Evolutionary conservation across 2,797 vertebrate species (phyloP).

Genomic region (Vultur gryphus): DNA sequence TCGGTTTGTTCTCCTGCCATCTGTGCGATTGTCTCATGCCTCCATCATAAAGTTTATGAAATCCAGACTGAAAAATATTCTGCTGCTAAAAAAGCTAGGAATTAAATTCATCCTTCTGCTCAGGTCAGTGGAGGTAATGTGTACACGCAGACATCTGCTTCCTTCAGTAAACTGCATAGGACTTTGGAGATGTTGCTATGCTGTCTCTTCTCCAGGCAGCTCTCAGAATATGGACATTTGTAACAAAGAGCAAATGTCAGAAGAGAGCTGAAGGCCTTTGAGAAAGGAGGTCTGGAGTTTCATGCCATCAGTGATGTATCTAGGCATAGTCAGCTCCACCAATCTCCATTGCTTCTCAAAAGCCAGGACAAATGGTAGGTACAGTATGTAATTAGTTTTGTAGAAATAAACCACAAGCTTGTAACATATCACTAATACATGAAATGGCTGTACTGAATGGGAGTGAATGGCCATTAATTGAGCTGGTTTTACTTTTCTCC

Average conservation of each 20-base stretch:
- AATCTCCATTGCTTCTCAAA: background rate
- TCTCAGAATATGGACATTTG: background rate
- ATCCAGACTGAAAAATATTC: background rate
- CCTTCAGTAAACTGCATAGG: background rate
- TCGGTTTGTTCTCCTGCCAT: background rate
- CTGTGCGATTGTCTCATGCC: background rate
- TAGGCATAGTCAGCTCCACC: background rate
- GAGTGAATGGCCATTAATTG: background rate
- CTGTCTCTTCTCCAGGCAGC: background rate
- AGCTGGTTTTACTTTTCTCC: slow-evolving; percentile 10
- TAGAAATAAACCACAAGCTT: background rate
- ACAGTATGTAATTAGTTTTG: background rate
- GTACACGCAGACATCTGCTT: background rate
- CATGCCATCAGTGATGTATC: background rate
- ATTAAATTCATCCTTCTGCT: background rate
- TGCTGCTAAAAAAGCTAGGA: background rate
- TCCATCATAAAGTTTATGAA: background rate
- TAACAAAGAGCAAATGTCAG: background rate
- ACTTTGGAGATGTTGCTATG: background rate
- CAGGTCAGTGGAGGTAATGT: background rate
- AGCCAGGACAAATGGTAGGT: background rate
- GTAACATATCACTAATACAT: background rate
- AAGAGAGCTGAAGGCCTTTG: background rate
- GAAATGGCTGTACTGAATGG: background rate
- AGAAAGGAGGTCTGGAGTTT: background rate